A percentile compares a stretch with the other conserved stretches of the same genome.
These are phyloP conservation scores for Polydrusus tereticollis DNA, from an alignment of 2,888 invertebrate genomes.

Conservation along the genomic window DNA sequence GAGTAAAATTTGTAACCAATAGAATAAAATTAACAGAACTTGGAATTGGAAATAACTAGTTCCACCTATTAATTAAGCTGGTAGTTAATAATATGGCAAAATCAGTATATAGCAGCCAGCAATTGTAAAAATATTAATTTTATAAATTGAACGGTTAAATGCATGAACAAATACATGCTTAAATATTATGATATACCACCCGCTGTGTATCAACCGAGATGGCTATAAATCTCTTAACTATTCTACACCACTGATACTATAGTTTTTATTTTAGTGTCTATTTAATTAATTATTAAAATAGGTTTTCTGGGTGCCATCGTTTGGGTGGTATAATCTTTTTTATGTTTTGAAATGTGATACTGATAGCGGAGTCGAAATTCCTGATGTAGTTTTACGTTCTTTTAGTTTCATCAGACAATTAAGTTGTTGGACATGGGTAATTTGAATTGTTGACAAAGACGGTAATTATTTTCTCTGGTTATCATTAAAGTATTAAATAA, in stretches of 20 bases:
- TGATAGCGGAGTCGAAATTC: constrained; percentile 1
- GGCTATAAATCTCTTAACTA: too few species aligned
- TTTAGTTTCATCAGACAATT: constrained; percentile 9
- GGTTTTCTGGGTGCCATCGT: constrained; percentile 9
- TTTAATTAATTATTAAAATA: constrained; percentile 24
- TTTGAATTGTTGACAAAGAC: constrained; percentile 14
- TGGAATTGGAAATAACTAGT: too few species aligned
- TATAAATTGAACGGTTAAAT: too few species aligned
- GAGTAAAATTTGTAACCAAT: too few species aligned
- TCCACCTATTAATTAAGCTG: too few species aligned
- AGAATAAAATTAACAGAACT: too few species aligned
- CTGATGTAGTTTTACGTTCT: constrained; percentile 16
- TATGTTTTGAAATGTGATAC: constrained; percentile 13
- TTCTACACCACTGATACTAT: background rate
- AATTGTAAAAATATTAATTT: too few species aligned
- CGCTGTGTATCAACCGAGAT: too few species aligned
- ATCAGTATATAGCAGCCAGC: too few species aligned
- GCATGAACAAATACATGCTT: too few species aligned
- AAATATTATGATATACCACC: too few species aligned
- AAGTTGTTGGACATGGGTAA: constrained; percentile 17
- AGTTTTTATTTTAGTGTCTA: constrained; percentile 5
- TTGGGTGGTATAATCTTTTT: constrained; percentile 22
- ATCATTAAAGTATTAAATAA: background rate
- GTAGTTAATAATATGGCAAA: too few species aligned
- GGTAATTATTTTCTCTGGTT: background rate